Evolutionary conservation across 2,113 vertebrate genomes (phyloP).

Genomic region (Aphyosemion australe): DNA sequence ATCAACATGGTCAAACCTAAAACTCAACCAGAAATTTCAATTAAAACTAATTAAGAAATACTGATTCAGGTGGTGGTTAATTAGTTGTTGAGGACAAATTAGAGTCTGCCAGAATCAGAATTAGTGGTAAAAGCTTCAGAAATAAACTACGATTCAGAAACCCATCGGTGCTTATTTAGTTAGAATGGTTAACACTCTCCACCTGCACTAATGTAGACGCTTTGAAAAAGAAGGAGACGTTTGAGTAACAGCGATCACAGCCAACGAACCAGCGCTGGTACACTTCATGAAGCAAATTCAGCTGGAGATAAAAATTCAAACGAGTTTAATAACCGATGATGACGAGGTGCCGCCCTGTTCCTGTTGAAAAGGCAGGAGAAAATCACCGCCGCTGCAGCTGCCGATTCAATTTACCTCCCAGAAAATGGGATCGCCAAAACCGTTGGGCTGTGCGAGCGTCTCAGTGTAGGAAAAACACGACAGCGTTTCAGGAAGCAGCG

Average conservation of each 20-base stretch:
- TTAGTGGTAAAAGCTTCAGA: too few species aligned
- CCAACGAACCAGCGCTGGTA: background rate
- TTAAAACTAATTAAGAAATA: background rate
- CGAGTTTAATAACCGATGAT: constrained; percentile 29
- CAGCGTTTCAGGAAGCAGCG: constrained; percentile 40
- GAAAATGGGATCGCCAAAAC: constrained; percentile 65
- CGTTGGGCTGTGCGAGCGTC: constrained; percentile 47
- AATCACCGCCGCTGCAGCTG: constrained; percentile 60
- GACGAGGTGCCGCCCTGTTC: constrained; percentile 5
- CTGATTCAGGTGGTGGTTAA: background rate
- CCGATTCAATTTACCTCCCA: constrained; percentile 72
- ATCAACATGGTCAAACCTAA: too few species aligned
- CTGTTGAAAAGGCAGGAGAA: constrained; percentile 54
- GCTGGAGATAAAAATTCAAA: constrained; percentile 17
- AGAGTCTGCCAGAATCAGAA: background rate
- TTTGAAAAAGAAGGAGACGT: background rate
- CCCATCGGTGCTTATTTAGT: too few species aligned
- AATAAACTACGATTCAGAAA: background rate
- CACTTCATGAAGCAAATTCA: background rate
- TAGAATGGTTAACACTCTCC: constrained; percentile 8
- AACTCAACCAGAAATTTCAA: background rate
- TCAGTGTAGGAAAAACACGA: constrained; percentile 55
- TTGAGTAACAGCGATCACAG: background rate
- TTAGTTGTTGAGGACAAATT: background rate
- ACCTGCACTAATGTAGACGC: constrained; percentile 7